Base-by-base conservation (phyloP, 1,140 invertebrate species). In the Eriosoma lanigerum region DNA sequence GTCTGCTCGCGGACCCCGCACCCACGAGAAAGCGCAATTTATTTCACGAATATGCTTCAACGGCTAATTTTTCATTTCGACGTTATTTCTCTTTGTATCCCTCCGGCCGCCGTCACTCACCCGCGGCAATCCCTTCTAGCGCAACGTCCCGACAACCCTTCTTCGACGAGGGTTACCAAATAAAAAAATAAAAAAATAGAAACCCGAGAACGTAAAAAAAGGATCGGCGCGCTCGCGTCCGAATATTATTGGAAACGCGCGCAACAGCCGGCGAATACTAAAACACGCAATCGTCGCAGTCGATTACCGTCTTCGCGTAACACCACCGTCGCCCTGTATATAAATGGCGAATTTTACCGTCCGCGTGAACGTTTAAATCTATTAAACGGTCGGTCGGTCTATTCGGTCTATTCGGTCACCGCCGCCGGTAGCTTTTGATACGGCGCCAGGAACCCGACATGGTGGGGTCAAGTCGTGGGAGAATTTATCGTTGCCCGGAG, bases 1-100 rank as follows among this genome's bases (percentile, higher is more conserved):
- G 75, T 78, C 75, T 78, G 75, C 54, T 9, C 3, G 13, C 62
- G 19, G 32, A 68, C 64, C 64, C 64, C 21, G 64, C 50, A 29
- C 72, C n/a, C n/a, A 10, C n/a, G 24, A 10, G 38, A 58, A 29
- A 21, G 38, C 24, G 75, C 75, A 78, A 78, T 78, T 78, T 78
- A 78, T 78, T 78, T 62, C 17, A 44, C 75, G 75, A 78, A 78
- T 60, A 78, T 60, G 75, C 75, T 48, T 38, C 56, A 44, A 78
- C 75, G 56, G 56, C 75, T 78, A 78, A 78, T 78, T 78, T 78
- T 78, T 78, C 75, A 78, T 78, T 78, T 78, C 56, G 52, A 44
- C 60, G 54, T 75, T 75, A 44, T 46, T 21, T 78, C 24, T 60
- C 21, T 21, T 44, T 68, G 64, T 29, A 9, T 17, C 9, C 19